A percentile compares a stretch with the other conserved stretches of the same genome.
Evolutionary conservation across 1,140 invertebrate genomes (phyloP).

Genomic region (Galleria mellonella): DNA sequence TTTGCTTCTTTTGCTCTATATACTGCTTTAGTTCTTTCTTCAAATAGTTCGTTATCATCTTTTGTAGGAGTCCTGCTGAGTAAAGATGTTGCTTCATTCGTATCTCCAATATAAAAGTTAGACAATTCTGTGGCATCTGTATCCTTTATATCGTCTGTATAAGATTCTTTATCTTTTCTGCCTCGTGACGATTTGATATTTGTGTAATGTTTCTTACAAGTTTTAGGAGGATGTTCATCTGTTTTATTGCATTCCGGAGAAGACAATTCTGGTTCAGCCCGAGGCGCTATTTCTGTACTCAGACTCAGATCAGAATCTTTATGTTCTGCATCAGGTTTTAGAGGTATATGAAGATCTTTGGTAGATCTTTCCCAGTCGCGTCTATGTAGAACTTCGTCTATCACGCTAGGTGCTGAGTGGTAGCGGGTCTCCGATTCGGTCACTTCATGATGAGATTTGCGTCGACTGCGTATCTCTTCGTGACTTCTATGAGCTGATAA

Average conservation of each 20-base stretch:
- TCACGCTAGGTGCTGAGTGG: slow-evolving; percentile 62
- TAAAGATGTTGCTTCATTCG: slow-evolving; percentile 1
- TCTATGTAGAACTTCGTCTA: slow-evolving; percentile 53
- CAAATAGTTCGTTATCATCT: slow-evolving; percentile 5
- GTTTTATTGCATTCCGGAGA: slow-evolving; percentile 4
- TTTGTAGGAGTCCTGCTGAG: not conserved
- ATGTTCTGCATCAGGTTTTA: slow-evolving; percentile 23
- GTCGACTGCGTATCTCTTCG: slow-evolving; percentile 46
- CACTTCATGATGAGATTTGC: slow-evolving; percentile 38
- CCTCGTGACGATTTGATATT: slow-evolving; percentile 56
- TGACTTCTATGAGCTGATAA: slow-evolving; percentile 57
- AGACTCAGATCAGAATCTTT: slow-evolving; percentile 4
- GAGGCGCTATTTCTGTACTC: slow-evolving; percentile 11
- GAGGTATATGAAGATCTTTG: slow-evolving; percentile 51
- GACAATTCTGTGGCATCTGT: slow-evolving; percentile 38
- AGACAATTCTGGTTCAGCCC: slow-evolving; percentile 14
- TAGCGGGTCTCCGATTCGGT: slow-evolving; percentile 32
- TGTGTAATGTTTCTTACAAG: slow-evolving; percentile 60
- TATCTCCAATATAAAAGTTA: slow-evolving; percentile 47
- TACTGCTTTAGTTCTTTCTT: slow-evolving; percentile 16
- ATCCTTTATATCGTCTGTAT: slow-evolving; percentile 44
- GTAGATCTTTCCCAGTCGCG: slow-evolving; percentile 61
- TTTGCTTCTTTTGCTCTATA: slow-evolving; percentile 47
- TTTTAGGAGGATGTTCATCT: slow-evolving; percentile 12
- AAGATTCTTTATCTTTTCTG: slow-evolving; percentile 34